Evolutionary conservation across 2,888 invertebrate species (phyloP).

Genomic region (Pammene aurita): DNA sequence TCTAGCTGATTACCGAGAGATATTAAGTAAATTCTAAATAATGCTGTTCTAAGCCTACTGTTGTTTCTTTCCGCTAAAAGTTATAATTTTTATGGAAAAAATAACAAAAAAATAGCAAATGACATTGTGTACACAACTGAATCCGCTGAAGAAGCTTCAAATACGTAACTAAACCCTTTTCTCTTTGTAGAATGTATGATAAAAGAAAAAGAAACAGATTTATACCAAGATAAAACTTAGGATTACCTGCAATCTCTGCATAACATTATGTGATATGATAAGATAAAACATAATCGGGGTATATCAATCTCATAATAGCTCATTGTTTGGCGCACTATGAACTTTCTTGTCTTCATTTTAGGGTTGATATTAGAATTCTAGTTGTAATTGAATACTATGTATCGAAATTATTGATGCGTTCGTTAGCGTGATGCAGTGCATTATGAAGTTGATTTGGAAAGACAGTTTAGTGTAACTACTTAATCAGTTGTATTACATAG

Average conservation of each 20-base stretch:
- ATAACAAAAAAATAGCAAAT: not conserved
- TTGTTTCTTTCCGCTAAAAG: no score
- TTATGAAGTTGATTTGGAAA: conserved; percentile 43
- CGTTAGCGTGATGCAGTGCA: conserved; percentile 50
- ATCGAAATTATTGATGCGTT: conserved; percentile 49
- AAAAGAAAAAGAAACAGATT: no score
- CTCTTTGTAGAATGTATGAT: no score
- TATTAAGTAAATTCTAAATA: no score
- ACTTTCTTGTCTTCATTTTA: not conserved
- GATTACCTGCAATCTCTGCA: not conserved
- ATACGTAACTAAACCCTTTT: no score
- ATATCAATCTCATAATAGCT: conserved; percentile 11
- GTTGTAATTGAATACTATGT: conserved; percentile 25
- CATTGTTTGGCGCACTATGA: not conserved
- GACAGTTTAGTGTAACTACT: conserved; percentile 47
- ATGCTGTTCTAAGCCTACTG: no score
- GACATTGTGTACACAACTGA: no score
- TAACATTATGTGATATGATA: not conserved
- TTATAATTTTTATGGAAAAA: no score
- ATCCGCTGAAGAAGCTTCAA: no score
- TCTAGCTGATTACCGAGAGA: no score
- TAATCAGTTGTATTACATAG: conserved; percentile 45
- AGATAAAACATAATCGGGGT: conserved; percentile 3
- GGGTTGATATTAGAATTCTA: not conserved
- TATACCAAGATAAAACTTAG: no score